A percentile compares a stretch with the other conserved stretches of the same genome.
phyloP scores from a whole-genome alignment of 2,888 invertebrate genomes.

The Dexiosoma caninum region DNA sequence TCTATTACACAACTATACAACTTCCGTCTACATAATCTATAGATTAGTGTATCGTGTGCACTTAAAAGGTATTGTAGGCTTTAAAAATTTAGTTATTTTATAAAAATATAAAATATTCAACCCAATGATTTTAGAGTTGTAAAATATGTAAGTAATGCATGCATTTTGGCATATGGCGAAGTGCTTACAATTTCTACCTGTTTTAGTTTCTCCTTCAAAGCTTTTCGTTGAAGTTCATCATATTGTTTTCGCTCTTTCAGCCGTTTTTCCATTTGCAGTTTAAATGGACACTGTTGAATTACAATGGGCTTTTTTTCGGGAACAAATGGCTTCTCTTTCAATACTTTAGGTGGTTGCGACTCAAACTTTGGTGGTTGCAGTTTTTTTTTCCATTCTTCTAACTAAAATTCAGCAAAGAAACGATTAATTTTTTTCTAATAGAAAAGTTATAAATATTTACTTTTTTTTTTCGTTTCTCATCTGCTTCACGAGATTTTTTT shows the following conservation, averaged over 20 bases:
- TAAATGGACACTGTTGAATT: slow-evolving; percentile 70
- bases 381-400: slow-evolving; percentile 66
- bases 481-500: slow-evolving; percentile 68
- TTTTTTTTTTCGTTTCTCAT: slow-evolving; percentile 66
- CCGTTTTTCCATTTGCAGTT: slow-evolving; percentile 72
- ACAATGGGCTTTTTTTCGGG: slow-evolving; percentile 66
- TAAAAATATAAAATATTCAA: no score
- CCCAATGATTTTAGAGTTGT: no score
- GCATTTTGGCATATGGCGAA: neutral
- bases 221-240: slow-evolving; percentile 68
- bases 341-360: slow-evolving; percentile 63
- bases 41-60: no score
- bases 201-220: slow-evolving; percentile 70
- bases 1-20: no score
- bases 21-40: no score
- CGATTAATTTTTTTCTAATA: no score
- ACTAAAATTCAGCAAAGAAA: slow-evolving; percentile 48
- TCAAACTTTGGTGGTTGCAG: slow-evolving; percentile 65
- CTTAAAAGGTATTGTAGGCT: no score
- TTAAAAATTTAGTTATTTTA: no score
- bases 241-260: slow-evolving; percentile 72
- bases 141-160: slow-evolving; percentile 16
- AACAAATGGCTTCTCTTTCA: slow-evolving; percentile 69
- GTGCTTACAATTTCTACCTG: slow-evolving; percentile 70
- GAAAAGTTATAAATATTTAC: slow-evolving; percentile 60